Conservation (phyloP, 2,113 vertebrate genomes). For the Sorex fumeus region DNA sequence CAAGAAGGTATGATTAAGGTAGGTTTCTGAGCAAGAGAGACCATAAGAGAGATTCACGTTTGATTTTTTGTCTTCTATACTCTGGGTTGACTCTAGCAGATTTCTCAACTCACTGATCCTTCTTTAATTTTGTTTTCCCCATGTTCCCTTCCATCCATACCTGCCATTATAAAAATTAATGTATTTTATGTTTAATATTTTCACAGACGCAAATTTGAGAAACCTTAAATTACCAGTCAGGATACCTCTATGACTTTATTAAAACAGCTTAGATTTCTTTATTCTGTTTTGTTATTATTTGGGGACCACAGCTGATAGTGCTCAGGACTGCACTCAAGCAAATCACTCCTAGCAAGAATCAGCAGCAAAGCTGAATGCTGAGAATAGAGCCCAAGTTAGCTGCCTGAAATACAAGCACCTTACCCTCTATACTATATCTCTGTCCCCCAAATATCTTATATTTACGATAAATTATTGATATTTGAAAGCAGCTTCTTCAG, state of each 20-base stretch:
- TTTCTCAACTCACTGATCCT: background rate
- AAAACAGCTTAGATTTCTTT: too few species aligned
- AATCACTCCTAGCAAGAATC: too few species aligned
- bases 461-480: constrained; percentile 24
- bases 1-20: constrained; percentile 26
- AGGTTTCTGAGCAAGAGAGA: constrained; percentile 26
- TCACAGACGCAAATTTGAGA: constrained; percentile 23
- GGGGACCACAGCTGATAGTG: too few species aligned
- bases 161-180: background rate
- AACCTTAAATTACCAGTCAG: constrained; percentile 14
- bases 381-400: too few species aligned
- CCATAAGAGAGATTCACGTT: background rate
- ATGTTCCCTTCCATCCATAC: background rate
- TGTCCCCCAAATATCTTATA: background rate
- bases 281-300: too few species aligned
- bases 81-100: background rate
- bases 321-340: too few species aligned
- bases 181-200: constrained; percentile 16
- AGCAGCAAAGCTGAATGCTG: too few species aligned
- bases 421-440: too few species aligned
- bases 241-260: background rate
- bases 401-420: too few species aligned
- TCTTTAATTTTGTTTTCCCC: constrained; percentile 38
- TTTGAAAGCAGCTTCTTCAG: background rate
- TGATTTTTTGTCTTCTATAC: constrained; percentile 35